phyloP scores from a whole-genome alignment of 2,888 invertebrate species.

The Ethmia dodecea region DNA sequence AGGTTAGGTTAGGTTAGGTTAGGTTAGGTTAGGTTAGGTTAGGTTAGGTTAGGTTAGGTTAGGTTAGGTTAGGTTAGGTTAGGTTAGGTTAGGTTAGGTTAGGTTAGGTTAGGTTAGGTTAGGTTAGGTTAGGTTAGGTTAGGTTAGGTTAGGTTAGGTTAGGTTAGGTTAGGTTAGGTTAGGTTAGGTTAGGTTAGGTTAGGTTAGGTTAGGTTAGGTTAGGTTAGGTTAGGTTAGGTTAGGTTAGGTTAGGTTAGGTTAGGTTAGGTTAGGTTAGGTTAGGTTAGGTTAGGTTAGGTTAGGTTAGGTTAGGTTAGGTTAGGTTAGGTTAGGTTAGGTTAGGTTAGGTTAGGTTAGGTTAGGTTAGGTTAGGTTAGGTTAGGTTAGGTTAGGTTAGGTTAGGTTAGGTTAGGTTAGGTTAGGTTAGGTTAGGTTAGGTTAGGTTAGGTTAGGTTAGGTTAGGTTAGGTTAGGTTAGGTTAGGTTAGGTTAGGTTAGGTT shows the following conservation, averaged over 20 bases:
- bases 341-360: too few relatives aligned
- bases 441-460: too few relatives aligned
- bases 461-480: too few relatives aligned
- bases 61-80: constrained; percentile 16
- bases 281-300: too few relatives aligned
- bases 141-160: constrained; percentile 20
- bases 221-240: constrained; percentile 18
- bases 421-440: too few relatives aligned
- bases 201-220: constrained; percentile 18
- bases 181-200: constrained; percentile 15
- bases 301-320: too few relatives aligned
- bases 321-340: too few relatives aligned
- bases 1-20: constrained; percentile 23
- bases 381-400: too few relatives aligned
- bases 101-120: constrained; percentile 19
- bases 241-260: constrained; percentile 18
- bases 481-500: too few relatives aligned
- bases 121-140: constrained; percentile 18
- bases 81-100: constrained; percentile 22
- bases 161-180: constrained; percentile 20
- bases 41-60: constrained; percentile 20
- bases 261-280: too few relatives aligned
- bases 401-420: too few relatives aligned
- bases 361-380: too few relatives aligned
- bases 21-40: constrained; percentile 23